Conservation (phyloP, 2,888 invertebrate species). For the Hesperia comma region DNA sequence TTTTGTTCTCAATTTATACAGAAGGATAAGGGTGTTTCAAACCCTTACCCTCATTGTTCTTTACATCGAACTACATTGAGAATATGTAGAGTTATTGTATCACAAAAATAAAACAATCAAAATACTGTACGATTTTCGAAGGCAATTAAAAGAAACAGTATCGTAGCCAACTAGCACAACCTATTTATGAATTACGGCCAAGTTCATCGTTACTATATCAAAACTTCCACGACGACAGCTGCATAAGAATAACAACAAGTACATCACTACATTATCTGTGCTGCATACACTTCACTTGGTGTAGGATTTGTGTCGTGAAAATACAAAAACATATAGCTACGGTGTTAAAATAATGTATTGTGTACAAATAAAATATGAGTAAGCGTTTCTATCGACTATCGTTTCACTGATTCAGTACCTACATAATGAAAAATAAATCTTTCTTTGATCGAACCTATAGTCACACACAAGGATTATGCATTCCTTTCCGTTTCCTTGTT, state of each 20-base stretch:
- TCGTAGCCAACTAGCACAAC: background rate
- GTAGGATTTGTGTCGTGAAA: too few species aligned
- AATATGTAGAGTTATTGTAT: background rate
- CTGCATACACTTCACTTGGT: too few species aligned
- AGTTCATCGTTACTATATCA: background rate
- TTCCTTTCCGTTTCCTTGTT: too few species aligned
- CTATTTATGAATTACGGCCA: constrained; percentile 5
- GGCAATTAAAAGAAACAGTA: background rate
- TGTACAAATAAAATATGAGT: constrained; percentile 4
- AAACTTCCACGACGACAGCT: background rate
- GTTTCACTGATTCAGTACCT: constrained; percentile 16
- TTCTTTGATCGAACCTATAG: constrained; percentile 7
- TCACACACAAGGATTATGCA: too few species aligned
- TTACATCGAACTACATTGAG: background rate
- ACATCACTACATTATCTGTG: background rate
- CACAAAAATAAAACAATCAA: background rate
- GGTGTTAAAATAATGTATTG: background rate
- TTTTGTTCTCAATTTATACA: constrained; percentile 2
- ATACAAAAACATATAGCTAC: too few species aligned
- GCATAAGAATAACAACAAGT: background rate
- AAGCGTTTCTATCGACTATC: constrained; percentile 4
- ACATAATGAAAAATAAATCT: background rate
- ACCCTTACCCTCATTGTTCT: background rate
- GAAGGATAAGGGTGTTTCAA: constrained; percentile 3
- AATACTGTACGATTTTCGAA: too few species aligned